These are phyloP conservation scores for Agrypnus murinus DNA, from an alignment of 2,888 invertebrate species.

Conservation along the genomic window DNA sequence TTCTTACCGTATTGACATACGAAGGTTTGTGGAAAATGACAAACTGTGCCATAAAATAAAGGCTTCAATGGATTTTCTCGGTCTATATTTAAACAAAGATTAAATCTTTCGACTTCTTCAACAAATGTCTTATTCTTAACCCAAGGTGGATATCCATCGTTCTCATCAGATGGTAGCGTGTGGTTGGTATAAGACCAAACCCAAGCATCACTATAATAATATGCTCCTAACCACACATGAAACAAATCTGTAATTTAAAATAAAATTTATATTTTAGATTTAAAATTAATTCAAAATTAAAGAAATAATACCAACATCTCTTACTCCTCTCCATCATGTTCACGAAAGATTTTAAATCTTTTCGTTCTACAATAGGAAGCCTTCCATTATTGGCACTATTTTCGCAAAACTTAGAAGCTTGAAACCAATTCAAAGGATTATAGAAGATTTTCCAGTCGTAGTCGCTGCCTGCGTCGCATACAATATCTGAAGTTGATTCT, in stretches of 20 bases:
- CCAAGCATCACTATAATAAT: not conserved
- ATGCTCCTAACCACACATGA: constrained; percentile 28
- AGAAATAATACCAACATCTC: not conserved
- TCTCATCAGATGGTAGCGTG: not conserved
- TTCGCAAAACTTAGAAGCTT: not conserved
- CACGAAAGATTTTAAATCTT: constrained; percentile 24
- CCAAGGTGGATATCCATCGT: constrained; percentile 29
- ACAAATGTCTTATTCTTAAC: constrained; percentile 13
- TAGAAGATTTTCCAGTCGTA: constrained; percentile 28
- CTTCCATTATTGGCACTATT: constrained; percentile 7
- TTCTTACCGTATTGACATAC: constrained; percentile 28
- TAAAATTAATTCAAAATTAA: not conserved
- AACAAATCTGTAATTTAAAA: constrained; percentile 13
- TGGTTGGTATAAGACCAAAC: constrained; percentile 18
- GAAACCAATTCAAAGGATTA: constrained; percentile 1
- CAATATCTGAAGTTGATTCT: no score
- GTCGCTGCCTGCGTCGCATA: no score
- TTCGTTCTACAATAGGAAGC: constrained; percentile 20
- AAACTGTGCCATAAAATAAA: constrained; percentile 16
- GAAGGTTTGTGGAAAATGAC: constrained; percentile 6
- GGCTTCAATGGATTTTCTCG: constrained; percentile 15
- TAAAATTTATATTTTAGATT: not conserved
- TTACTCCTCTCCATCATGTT: constrained; percentile 18
- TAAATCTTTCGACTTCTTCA: not conserved
- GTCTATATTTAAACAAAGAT: constrained; percentile 23